Evolutionary conservation across 2,113 vertebrate genomes (phyloP), one percentile per base, ranked within the genome.

Genomic region (Todiramphus chloris): DNA sequence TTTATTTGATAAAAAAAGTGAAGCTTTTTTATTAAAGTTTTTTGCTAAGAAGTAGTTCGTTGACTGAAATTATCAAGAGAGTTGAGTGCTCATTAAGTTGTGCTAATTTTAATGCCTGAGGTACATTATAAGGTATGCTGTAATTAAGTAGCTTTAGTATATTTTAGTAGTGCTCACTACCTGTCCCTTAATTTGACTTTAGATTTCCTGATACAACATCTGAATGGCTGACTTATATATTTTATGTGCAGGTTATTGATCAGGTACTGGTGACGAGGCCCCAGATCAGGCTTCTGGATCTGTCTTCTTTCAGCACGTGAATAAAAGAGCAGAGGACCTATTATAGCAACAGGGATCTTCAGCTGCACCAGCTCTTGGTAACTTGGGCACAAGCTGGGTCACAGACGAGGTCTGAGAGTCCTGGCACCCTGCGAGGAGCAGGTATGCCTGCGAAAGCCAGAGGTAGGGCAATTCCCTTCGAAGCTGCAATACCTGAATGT

Each of bases 91-190:
- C 84, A 88, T 94, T 94, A 81, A 87, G 75, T 90, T 89, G 43
- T 35, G 82, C 69, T 93, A 68, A 69, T 94, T 96, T 90, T 81
- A 97, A 87, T 94, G 51, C 69, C 83, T 95, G 56, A 95, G 92
- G 39, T 80, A 23, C 70, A 63, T 37, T 82, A 43, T 75, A 80
- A 97, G 33, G 43, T 59, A 19, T 90, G 44, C 81, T 91, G 23
- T 84, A 93, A 97, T 97, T 96, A 95, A 88, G 70, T 50, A 59
- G 39, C n/a, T 94, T 97, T 97, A 97, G 39, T 86, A 87, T 95
- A 87, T 89, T 97, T 94, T 95, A 96, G 79, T 77, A 94, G 80
- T 75, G 95, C 80, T 75, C 77, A 51, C 48, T 94, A 83, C 88
- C 62, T 75, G 81, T 89, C 53, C 43, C 43, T 46, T 81, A 56